Percentiles rank a stretch among this genome's conserved stretches.
phyloP scores from a whole-genome alignment of 2,888 invertebrate genomes.

The Desoria tigrina region DNA sequence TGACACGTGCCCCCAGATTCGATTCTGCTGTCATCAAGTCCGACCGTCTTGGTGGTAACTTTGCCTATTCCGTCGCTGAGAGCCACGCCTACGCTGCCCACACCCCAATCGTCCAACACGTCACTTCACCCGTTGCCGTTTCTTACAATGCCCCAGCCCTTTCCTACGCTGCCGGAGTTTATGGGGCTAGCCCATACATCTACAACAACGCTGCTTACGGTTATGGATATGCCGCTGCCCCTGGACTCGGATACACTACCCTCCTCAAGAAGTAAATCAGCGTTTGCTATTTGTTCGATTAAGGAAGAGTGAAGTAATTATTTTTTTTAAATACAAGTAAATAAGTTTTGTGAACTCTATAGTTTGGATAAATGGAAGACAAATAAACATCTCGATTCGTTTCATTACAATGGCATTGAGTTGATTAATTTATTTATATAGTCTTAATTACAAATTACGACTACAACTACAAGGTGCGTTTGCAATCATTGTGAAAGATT shows the following conservation, averaged over 20 bases:
- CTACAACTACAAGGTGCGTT: too few species aligned
- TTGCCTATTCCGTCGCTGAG: constrained; percentile 55
- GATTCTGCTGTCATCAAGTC: constrained; percentile 58
- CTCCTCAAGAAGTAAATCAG: constrained; percentile 10
- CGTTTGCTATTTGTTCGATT: too few species aligned
- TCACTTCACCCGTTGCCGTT: not conserved
- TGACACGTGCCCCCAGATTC: not conserved
- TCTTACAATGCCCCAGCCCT: not conserved
- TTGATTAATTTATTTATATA: too few species aligned
- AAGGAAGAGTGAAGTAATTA: too few species aligned
- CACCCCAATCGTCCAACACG: not conserved
- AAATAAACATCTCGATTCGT: too few species aligned
- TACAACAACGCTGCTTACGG: constrained; percentile 3
- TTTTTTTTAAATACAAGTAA: too few species aligned
- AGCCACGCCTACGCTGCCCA: not conserved
- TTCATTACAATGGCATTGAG: too few species aligned
- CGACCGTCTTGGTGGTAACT: constrained; percentile 60
- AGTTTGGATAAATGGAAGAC: too few species aligned
- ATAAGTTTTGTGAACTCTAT: too few species aligned
- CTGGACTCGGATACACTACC: constrained; percentile 6
- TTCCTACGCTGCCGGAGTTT: not conserved
- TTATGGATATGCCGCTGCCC: not conserved
- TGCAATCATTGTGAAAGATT: too few species aligned
- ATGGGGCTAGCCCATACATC: constrained; percentile 7
- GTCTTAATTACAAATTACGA: too few species aligned